These are phyloP conservation scores for Neotoxoptera formosana DNA, from an alignment of 1,140 invertebrate genomes.

Conservation along the genomic window DNA sequence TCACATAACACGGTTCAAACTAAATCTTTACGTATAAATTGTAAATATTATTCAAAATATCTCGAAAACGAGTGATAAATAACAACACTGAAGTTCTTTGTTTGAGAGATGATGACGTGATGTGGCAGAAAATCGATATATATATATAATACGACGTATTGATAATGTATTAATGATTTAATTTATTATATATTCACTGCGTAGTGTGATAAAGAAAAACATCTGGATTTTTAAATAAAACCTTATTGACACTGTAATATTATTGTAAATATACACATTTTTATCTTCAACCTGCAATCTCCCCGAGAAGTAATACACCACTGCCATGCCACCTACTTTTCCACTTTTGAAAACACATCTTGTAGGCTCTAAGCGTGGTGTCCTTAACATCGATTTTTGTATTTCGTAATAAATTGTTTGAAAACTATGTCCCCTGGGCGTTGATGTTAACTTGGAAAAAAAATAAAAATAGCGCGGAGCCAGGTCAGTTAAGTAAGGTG, in stretches of 20 bases:
- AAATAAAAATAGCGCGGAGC: constrained; percentile 60
- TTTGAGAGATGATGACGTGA: not conserved
- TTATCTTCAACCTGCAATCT: not conserved
- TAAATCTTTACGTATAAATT: not conserved
- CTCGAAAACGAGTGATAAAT: not conserved
- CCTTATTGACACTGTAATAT: not conserved
- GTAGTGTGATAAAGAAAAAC: not conserved
- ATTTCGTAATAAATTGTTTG: constrained; percentile 59
- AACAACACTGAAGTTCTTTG: not conserved
- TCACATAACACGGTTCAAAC: not conserved
- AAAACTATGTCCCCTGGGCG: constrained; percentile 58
- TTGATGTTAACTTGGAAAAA: constrained; percentile 61
- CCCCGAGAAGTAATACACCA: not conserved
- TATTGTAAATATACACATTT: constrained; percentile 6
- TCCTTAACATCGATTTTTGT: constrained; percentile 54
- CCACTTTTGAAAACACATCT: constrained; percentile 38
- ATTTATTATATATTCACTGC: not conserved
- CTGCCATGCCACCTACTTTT: not conserved
- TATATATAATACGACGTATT: too few relatives aligned
- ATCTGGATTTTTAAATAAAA: not conserved
- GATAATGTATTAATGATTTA: too few relatives aligned
- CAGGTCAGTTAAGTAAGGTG: constrained; percentile 62
- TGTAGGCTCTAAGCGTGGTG: constrained; percentile 38
- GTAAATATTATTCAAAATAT: not conserved
- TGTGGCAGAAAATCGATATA: not conserved